Conservation (phyloP, 1,140 invertebrate species). For the Paraescarpia echinospica region DNA sequence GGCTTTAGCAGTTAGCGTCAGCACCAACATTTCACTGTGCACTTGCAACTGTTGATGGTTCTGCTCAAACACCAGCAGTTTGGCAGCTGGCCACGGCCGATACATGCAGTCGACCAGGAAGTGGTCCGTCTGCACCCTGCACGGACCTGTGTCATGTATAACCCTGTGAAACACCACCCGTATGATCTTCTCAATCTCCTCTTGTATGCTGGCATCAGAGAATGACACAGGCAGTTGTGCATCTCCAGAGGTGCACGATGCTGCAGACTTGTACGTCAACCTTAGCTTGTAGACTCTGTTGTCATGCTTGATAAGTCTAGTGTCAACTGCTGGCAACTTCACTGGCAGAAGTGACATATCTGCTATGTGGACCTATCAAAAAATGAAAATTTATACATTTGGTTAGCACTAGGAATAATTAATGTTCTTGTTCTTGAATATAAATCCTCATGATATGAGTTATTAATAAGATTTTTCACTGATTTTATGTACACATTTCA, state of each 20-base stretch:
- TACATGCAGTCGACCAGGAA: background rate
- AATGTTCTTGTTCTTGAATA: background rate
- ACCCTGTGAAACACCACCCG: background rate
- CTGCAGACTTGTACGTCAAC: background rate
- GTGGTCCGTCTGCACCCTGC: background rate
- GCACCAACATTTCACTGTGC: background rate
- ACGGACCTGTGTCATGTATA: background rate
- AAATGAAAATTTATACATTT: background rate
- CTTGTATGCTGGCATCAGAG: background rate
- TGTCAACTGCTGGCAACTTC: background rate
- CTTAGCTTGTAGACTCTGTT: background rate
- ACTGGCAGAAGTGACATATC: background rate
- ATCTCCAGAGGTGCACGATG: background rate
- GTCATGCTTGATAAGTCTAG: background rate
- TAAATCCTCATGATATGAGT: background rate
- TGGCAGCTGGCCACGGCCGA: background rate
- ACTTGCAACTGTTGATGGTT: background rate
- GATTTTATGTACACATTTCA: background rate
- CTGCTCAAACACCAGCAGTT: background rate
- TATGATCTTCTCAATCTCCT: background rate
- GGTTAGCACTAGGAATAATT: background rate
- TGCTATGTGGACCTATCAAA: background rate
- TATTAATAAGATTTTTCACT: background rate
- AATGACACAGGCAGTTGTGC: background rate
- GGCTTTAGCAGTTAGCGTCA: background rate